phyloP scores from a whole-genome alignment of 2,888 invertebrate genomes.

The Lepidochitona cinerea region DNA sequence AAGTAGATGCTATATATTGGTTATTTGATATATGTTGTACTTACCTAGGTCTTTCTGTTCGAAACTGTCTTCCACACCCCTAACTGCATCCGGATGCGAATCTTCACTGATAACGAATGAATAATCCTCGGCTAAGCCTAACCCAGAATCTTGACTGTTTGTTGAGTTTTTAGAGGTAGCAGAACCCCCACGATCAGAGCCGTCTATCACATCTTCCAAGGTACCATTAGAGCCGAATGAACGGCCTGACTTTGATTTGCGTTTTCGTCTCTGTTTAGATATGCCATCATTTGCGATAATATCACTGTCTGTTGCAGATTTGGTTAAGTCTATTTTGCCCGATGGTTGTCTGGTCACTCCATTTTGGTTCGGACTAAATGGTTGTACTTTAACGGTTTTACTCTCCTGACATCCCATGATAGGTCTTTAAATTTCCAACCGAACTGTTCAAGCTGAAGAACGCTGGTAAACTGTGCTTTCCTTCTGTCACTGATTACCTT shows the following conservation, averaged over 20 bases:
- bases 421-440: too few relatives aligned
- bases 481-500: too few relatives aligned
- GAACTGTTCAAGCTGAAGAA: too few relatives aligned
- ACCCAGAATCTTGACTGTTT: constrained; percentile 63
- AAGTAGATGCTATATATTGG: not conserved
- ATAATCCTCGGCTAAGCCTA: constrained; percentile 51
- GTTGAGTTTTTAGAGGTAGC: constrained; percentile 59
- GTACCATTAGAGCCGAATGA: constrained; percentile 40
- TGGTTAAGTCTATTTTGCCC: not conserved
- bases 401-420: constrained; percentile 58
- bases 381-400: constrained; percentile 49
- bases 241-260: constrained; percentile 30
- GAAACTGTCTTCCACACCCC: constrained; percentile 49
- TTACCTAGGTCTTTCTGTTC: constrained; percentile 52
- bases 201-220: constrained; percentile 35
- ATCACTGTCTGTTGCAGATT: not conserved
- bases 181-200: constrained; percentile 54
- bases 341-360: not conserved
- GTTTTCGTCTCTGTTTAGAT: constrained; percentile 24
- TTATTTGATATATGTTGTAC: constrained; percentile 1
- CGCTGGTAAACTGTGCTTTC: too few relatives aligned
- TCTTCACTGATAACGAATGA: constrained; percentile 56
- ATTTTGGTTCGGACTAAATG: constrained; percentile 37
- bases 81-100: constrained; percentile 48
- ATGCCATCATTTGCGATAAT: constrained; percentile 29